These are phyloP conservation scores for Aeoliscus strigatus DNA, from an alignment of 2,797 vertebrate genomes.

Conservation along the genomic window DNA sequence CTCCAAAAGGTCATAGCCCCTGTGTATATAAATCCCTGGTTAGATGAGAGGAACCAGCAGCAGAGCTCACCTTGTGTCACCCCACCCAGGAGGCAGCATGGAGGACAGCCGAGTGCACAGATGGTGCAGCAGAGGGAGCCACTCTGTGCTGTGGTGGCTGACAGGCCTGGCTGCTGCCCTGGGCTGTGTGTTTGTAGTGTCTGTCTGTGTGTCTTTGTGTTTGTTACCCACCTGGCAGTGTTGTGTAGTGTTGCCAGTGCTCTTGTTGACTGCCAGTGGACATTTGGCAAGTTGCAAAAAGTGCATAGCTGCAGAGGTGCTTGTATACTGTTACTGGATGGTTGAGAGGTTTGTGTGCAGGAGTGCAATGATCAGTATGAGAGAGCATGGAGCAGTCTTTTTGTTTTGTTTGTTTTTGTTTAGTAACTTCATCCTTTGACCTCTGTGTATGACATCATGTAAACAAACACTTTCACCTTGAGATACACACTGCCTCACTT, in stretches of 20 bases:
- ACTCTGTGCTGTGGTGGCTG: constrained; percentile 52
- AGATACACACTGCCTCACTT: too few species aligned
- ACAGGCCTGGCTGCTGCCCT: constrained; percentile 54
- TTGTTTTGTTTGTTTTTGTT: too few species aligned
- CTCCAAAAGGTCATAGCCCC: constrained; percentile 1
- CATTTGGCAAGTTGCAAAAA: constrained; percentile 36
- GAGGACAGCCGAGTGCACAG: constrained; percentile 58
- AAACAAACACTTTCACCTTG: constrained; percentile 25
- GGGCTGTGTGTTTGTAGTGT: constrained; percentile 35
- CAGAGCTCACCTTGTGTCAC: constrained; percentile 43
- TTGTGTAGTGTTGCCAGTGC: constrained; percentile 45
- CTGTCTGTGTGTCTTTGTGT: constrained; percentile 43
- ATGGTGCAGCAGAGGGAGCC: constrained; percentile 78
- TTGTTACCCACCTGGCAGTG: constrained; percentile 51
- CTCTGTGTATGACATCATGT: constrained; percentile 44
- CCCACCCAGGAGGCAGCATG: constrained; percentile 19
- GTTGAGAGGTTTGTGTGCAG: constrained; percentile 9
- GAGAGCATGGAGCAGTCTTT: too few species aligned
- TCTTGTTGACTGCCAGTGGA: constrained; percentile 45
- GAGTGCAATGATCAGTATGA: too few species aligned
- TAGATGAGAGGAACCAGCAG: constrained; percentile 22
- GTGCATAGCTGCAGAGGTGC: constrained; percentile 19
- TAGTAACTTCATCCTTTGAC: constrained; percentile 24
- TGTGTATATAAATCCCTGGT: constrained; percentile 1
- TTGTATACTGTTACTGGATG: constrained; percentile 12